Percentiles rank a stretch among this genome's conserved stretches.
These are phyloP conservation scores for Rhagium mordax DNA, from an alignment of 2,888 invertebrate genomes.

Conservation along the genomic window DNA sequence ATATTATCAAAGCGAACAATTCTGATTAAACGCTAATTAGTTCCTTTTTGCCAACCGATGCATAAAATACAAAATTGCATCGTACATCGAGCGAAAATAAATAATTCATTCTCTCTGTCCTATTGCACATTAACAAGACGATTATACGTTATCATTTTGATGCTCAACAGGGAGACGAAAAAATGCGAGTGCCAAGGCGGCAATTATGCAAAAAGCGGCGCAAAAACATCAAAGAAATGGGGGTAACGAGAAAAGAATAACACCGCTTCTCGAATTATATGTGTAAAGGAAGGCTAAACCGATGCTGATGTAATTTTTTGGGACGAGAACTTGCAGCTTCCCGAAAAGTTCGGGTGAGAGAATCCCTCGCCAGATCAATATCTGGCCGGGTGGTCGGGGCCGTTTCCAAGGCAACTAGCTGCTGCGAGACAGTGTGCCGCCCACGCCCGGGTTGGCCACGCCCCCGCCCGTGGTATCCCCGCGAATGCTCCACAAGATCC, in stretches of 20 bases:
- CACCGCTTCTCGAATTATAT: slow-evolving; percentile 61
- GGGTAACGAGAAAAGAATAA: slow-evolving; percentile 63
- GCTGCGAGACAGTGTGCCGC: slow-evolving; percentile 78
- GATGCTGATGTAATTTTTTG: slow-evolving; percentile 57
- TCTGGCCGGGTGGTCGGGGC: slow-evolving; percentile 63
- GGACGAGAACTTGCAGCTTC: slow-evolving; percentile 51
- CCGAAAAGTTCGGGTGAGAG: slow-evolving; percentile 54
- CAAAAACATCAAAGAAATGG: slow-evolving; percentile 60
- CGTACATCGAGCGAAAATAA: not conserved
- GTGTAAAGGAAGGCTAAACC: slow-evolving; percentile 62
- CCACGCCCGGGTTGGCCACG: slow-evolving; percentile 70
- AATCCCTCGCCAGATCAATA: slow-evolving; percentile 69
- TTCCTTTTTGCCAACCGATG: not conserved
- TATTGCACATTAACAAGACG: slow-evolving; percentile 12
- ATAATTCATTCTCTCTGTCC: slow-evolving; percentile 12
- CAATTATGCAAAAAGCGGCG: slow-evolving; percentile 42
- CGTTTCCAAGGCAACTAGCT: slow-evolving; percentile 73
- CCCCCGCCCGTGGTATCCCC: slow-evolving; percentile 42
- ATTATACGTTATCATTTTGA: slow-evolving; percentile 13
- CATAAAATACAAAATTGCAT: not conserved
- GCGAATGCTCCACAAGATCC: slow-evolving; percentile 21
- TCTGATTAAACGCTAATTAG: not conserved
- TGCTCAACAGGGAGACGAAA: slow-evolving; percentile 25
- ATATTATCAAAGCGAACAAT: not conserved
- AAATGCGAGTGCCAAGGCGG: slow-evolving; percentile 25